Base-by-base conservation (phyloP, 2,797 vertebrate genomes). In the Denticeps clupeoides region DNA sequence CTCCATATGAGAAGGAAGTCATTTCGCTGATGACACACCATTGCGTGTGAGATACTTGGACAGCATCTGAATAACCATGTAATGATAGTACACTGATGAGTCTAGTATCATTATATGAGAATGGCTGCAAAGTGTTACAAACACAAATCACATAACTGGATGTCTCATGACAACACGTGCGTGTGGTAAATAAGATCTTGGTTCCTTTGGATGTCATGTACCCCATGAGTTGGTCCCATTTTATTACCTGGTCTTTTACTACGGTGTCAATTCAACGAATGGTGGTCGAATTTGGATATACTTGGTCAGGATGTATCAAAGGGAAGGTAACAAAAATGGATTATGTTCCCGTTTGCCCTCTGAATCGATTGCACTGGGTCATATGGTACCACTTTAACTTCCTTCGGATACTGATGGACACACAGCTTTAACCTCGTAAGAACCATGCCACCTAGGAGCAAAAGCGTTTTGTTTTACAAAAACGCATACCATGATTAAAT, bases 1-100 rank as follows among this genome's bases (percentile, higher is more conserved):
- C 31, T 9, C 33, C 33, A 4, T 41, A 41, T 3, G 4, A 24
- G 10, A 46, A 56, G 4, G 23, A 27, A 16, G 5, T 43, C 6
- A 31, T 45, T 5, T 56, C 22, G n/a, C 35, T 48, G 8, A 23
- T 22, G 3, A 47, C 27, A 33, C 18, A 19, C 19, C 45, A 32
- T 8, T 46, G 45, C 1, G 18, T 29, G 15, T 9, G 5, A 16
- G 35, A 40, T 9, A 19, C 35, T 35, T 40, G 35, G 8, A 40
- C 19, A 2, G 35, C 35, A 6, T 40, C 15, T 1, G 35, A 12
- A 6, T 13, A 19, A 8, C 35, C 44, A 3, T 29, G 43, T 3
- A 22, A 15, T 4, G 43, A 29, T 5, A 28, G 27, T 3, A 45
- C 27, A 19, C 19, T 41, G 4, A 41, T 41, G 7, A n/a, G 4